These are phyloP conservation scores for Streptopelia turtur DNA, from an alignment of 2,797 vertebrate genomes.

Conservation along the genomic window DNA sequence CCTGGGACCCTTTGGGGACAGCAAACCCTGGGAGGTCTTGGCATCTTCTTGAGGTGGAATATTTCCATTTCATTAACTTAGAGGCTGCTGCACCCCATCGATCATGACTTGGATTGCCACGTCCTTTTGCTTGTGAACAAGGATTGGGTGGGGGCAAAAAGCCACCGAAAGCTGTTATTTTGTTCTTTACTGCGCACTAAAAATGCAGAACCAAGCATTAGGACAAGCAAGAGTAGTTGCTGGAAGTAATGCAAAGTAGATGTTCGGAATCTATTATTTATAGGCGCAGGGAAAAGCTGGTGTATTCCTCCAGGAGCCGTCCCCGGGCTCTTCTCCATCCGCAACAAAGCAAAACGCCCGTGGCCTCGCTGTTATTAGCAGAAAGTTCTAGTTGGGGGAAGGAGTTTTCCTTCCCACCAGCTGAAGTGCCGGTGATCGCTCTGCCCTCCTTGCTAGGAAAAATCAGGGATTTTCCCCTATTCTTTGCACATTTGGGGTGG, in stretches of 20 bases:
- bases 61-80: neutral
- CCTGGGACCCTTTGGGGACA: neutral
- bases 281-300: neutral
- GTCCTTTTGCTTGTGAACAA: neutral
- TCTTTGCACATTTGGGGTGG: neutral
- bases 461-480: fast-evolving
- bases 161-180: neutral
- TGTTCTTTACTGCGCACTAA: neutral
- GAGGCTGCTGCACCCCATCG: neutral
- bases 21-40: neutral
- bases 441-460: fast-evolving
- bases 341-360: neutral
- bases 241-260: constrained; percentile 49
- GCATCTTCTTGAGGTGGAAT: neutral
- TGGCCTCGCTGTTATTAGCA: neutral
- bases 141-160: neutral
- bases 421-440: fast-evolving
- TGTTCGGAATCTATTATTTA: constrained; percentile 63
- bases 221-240: constrained; percentile 39
- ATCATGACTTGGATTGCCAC: neutral
- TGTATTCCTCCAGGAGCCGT: neutral
- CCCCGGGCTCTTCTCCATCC: neutral
- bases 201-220: neutral
- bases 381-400: neutral
- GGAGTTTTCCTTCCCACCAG: neutral